A percentile compares a stretch with the other conserved stretches of the same genome.
Evolutionary conservation across 2,797 vertebrate species (phyloP).

Genomic region (Aphelocoma californica): DNA sequence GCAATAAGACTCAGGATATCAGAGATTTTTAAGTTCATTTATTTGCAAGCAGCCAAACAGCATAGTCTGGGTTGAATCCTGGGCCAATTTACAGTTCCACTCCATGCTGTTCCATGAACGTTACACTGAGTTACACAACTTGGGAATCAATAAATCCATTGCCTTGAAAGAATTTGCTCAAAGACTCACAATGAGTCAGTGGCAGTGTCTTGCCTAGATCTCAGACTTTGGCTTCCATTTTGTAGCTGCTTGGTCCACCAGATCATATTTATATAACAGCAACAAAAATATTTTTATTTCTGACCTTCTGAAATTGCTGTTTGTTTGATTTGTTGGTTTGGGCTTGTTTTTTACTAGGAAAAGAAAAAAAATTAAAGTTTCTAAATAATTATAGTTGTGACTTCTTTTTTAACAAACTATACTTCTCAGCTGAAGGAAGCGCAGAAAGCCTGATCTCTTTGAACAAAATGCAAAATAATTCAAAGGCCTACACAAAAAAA

Average conservation of each 20-base stretch:
- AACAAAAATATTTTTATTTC: conserved; percentile 5
- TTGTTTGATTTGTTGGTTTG: background rate
- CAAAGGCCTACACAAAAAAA: background rate
- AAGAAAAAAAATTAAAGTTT: conserved; percentile 22
- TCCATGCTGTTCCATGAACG: background rate
- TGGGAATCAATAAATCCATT: background rate
- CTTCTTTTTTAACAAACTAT: background rate
- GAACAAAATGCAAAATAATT: background rate
- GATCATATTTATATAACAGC: background rate
- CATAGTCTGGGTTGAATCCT: background rate
- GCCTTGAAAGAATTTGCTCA: background rate
- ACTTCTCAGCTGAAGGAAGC: background rate
- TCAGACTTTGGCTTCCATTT: background rate
- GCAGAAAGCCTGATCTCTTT: background rate
- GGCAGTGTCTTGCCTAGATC: background rate
- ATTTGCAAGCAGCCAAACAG: conserved; percentile 5
- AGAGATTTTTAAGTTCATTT: conserved; percentile 22
- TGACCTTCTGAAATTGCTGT: background rate
- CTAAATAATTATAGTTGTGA: background rate
- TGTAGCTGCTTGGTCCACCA: background rate
- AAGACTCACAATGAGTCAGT: background rate
- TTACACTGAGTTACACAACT: background rate
- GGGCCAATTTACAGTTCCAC: background rate
- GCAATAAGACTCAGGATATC: conserved; percentile 25
- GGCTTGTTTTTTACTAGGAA: background rate